Conservation (phyloP, 2,888 invertebrate species). For the Abrostola tripartita region DNA sequence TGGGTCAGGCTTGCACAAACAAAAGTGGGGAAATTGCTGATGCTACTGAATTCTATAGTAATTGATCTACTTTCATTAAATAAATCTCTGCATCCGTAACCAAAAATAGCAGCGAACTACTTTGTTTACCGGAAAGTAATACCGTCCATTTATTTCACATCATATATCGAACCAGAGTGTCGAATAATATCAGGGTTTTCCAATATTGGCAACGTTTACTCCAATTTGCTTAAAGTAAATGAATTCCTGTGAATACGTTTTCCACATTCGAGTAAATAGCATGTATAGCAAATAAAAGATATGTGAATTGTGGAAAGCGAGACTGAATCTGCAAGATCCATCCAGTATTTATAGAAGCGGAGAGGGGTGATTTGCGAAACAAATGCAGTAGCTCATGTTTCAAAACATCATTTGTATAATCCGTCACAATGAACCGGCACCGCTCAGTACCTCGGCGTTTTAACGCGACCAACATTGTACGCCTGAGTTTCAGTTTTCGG, state of each 20-base stretch:
- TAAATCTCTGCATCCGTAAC: slow-evolving; percentile 59
- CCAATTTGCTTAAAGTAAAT: slow-evolving; percentile 40
- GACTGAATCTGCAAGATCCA: slow-evolving; percentile 19
- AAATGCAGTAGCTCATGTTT: slow-evolving; percentile 54
- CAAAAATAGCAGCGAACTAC: slow-evolving; percentile 51
- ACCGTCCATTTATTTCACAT: slow-evolving; percentile 32
- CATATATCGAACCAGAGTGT: slow-evolving; percentile 27
- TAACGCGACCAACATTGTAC: slow-evolving; percentile 67
- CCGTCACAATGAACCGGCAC: slow-evolving; percentile 55
- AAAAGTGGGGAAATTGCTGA: slow-evolving; percentile 76
- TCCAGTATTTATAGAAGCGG: slow-evolving; percentile 13
- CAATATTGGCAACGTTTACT: slow-evolving; percentile 35
- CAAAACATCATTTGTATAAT: slow-evolving; percentile 62
- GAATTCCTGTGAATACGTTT: slow-evolving; percentile 35
- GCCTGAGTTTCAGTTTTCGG: slow-evolving; percentile 71
- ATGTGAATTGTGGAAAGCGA: slow-evolving; percentile 27
- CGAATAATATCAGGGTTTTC: slow-evolving; percentile 43
- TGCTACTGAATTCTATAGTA: slow-evolving; percentile 64
- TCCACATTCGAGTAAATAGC: slow-evolving; percentile 37
- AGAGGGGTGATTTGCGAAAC: slow-evolving; percentile 36
- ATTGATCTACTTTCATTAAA: slow-evolving; percentile 70
- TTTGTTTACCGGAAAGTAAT: slow-evolving; percentile 39
- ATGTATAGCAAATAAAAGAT: slow-evolving; percentile 29
- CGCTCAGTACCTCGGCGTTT: slow-evolving; percentile 67
- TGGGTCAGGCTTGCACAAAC: slow-evolving; percentile 83